Conservation (phyloP, 1,140 invertebrate species). For the Meloidogyne chitwoodi region DNA sequence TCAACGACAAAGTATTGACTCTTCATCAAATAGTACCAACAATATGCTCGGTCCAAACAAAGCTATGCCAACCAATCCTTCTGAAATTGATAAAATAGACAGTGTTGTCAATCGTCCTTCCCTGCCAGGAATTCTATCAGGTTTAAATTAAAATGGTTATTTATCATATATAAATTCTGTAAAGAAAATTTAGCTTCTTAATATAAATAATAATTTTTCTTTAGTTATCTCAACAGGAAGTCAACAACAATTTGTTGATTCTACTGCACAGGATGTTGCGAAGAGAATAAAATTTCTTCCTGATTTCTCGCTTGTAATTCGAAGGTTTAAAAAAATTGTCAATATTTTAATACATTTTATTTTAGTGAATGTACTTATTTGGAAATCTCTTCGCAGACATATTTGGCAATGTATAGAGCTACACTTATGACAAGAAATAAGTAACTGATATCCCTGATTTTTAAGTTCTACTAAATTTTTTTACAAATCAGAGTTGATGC, state of each 20-base stretch:
- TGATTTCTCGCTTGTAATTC: conserved; percentile 44
- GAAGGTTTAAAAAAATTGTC: no score
- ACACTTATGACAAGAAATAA: conserved; percentile 44
- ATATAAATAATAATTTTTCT: neutral
- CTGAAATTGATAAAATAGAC: neutral
- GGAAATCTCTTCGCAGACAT: conserved; percentile 51
- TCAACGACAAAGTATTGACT: neutral
- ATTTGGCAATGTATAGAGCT: conserved; percentile 49
- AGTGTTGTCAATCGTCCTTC: neutral
- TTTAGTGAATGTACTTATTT: conserved; percentile 49
- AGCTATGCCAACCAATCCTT: conserved; percentile 4
- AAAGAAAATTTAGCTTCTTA: no score
- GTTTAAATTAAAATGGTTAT: neutral
- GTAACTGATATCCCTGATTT: neutral
- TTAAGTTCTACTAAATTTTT: neutral
- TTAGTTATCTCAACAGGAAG: neutral
- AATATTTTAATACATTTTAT: neutral
- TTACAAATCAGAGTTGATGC: neutral
- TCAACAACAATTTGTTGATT: conserved; percentile 1
- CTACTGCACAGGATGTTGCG: neutral
- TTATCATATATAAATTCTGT: no score
- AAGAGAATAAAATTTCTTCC: conserved; percentile 52
- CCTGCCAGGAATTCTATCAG: neutral
- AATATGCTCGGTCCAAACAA: conserved; percentile 9
- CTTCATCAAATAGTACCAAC: neutral